These are phyloP conservation scores for Mechanitis mazaeus DNA, from an alignment of 2,888 invertebrate genomes.

Conservation along the genomic window DNA sequence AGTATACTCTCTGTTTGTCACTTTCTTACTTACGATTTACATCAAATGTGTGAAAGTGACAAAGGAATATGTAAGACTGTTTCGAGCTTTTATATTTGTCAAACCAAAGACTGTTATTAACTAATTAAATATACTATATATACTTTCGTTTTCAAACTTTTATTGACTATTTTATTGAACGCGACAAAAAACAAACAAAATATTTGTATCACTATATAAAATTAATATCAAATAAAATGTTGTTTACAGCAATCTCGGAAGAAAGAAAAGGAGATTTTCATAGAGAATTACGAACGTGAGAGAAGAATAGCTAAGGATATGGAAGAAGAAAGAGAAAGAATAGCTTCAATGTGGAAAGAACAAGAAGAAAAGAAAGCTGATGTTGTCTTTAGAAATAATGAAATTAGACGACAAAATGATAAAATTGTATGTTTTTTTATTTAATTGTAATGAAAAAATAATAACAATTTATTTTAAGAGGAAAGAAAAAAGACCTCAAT, in stretches of 20 bases:
- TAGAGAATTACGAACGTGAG: conserved; percentile 48
- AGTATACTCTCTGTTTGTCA: too few species aligned
- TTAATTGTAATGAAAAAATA: background rate
- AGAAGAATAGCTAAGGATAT: conserved; percentile 41
- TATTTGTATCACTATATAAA: too few species aligned
- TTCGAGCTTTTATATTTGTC: too few species aligned
- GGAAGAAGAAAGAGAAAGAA: conserved; percentile 45
- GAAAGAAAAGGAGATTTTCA: conserved; percentile 50
- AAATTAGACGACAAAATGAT: conserved; percentile 38
- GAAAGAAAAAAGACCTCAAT: too few species aligned
- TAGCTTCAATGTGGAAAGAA: conserved; percentile 45
- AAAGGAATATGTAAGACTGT: too few species aligned
- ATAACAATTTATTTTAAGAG: too few species aligned
- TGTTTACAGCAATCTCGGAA: conserved; percentile 49
- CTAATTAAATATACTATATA: background rate
- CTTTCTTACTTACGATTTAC: too few species aligned
- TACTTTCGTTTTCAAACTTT: too few species aligned
- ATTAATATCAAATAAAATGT: too few species aligned
- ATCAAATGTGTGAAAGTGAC: too few species aligned
- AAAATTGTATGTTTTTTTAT: conserved; percentile 44
- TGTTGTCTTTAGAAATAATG: conserved; percentile 36
- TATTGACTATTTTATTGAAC: too few species aligned
- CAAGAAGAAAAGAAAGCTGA: conserved; percentile 46
- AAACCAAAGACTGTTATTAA: background rate
- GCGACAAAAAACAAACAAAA: too few species aligned